phyloP scores from a whole-genome alignment of 2,888 invertebrate genomes.

The Branchellion lobata region DNA sequence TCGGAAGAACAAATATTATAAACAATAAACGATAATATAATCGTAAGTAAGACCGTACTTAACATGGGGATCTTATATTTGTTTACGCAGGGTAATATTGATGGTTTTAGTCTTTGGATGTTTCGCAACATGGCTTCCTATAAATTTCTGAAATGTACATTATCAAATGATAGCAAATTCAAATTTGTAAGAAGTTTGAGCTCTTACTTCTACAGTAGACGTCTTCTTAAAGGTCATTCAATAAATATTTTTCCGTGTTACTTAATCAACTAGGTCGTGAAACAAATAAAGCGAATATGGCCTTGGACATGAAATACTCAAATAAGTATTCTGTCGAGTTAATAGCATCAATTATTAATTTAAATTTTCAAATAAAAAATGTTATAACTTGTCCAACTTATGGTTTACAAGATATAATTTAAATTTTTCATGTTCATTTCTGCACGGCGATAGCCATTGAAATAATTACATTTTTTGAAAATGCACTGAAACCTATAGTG shows the following conservation, averaged over 20 bases:
- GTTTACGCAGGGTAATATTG: neutral
- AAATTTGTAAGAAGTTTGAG: neutral
- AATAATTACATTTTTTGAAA: no score
- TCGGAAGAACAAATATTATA: neutral
- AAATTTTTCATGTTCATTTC: no score
- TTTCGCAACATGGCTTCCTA: conserved; percentile 6
- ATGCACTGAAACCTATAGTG: no score
- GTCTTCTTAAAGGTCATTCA: neutral
- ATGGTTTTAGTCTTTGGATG: conserved; percentile 4
- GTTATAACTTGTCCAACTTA: neutral
- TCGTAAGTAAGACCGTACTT: neutral
- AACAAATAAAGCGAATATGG: no score
- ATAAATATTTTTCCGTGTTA: no score
- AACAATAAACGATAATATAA: neutral
- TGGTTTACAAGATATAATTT: no score
- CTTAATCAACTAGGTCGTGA: no score
- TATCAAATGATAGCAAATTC: neutral
- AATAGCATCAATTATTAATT: neutral
- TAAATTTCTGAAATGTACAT: neutral
- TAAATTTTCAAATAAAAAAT: neutral
- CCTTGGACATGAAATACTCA: no score
- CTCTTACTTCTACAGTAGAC: neutral
- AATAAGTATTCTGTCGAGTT: neutral
- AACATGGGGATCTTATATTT: neutral
- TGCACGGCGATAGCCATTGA: no score